These are phyloP conservation scores for Punctoribates punctum DNA, from an alignment of 2,888 invertebrate genomes.

Conservation along the genomic window DNA sequence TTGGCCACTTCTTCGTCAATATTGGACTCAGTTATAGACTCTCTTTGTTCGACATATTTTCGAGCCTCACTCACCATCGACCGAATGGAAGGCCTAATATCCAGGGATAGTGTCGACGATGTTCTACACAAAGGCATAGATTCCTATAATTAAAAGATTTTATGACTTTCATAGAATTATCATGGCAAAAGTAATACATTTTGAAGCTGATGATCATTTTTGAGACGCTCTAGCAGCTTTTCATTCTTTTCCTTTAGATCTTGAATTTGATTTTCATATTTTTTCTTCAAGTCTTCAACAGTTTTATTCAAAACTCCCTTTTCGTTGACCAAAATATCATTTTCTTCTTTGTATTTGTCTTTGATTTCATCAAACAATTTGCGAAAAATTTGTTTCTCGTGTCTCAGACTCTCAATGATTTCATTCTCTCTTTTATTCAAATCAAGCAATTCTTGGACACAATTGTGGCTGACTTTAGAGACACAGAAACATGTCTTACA, in stretches of 20 bases:
- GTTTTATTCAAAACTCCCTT: neutral
- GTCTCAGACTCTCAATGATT: neutral
- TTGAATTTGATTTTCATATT: neutral
- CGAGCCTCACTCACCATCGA: neutral
- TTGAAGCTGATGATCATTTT: too few species aligned
- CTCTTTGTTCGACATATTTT: neutral
- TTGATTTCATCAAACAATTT: neutral
- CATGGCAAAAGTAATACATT: too few species aligned
- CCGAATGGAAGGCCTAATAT: neutral
- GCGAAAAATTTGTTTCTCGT: neutral
- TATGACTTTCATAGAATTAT: too few species aligned
- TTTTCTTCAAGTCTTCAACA: neutral
- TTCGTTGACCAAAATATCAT: neutral
- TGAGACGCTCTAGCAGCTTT: neutral
- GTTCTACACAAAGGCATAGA: neutral
- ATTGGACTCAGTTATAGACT: neutral
- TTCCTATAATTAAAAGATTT: too few species aligned
- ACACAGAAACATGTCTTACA: conserved; percentile 3
- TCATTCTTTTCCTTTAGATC: neutral
- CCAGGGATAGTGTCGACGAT: neutral
- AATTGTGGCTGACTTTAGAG: conserved; percentile 19
- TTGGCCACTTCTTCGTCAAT: neutral
- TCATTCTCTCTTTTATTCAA: neutral
- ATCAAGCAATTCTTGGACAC: conserved; percentile 2
- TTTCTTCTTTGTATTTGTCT: neutral